These are phyloP conservation scores for Corythucha ciliata DNA, from an alignment of 2,888 invertebrate species.

Conservation along the genomic window DNA sequence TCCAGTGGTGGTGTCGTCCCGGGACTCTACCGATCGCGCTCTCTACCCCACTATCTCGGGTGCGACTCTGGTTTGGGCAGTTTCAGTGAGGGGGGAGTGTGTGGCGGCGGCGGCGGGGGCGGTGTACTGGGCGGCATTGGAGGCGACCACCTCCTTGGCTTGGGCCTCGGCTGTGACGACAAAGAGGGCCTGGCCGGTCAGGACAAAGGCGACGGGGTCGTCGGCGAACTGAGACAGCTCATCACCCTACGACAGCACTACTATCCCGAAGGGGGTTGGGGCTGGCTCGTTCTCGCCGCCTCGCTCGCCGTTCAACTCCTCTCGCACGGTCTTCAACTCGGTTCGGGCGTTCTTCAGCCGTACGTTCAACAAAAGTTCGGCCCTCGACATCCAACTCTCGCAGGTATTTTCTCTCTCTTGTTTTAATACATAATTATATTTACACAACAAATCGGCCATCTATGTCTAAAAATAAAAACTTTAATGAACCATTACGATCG, in stretches of 20 bases:
- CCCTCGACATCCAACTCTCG: constrained; percentile 25
- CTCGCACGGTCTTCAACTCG: constrained; percentile 65
- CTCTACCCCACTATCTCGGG: constrained; percentile 50
- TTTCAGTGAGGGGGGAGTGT: constrained; percentile 39
- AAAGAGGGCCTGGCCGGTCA: constrained; percentile 20
- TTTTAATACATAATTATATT: no score
- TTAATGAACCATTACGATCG: no score
- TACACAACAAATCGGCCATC: no score
- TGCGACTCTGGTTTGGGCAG: constrained; percentile 44
- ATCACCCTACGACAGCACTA: constrained; percentile 63
- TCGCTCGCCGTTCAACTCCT: constrained; percentile 63
- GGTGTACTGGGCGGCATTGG: constrained; percentile 41
- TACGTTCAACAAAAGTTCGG: constrained; percentile 30
- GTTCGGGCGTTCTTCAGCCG: constrained; percentile 45
- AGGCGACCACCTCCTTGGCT: constrained; percentile 43
- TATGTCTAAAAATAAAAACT: no score
- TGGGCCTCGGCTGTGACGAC: constrained; percentile 34
- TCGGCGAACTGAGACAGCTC: constrained; percentile 38
- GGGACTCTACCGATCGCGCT: constrained; percentile 47
- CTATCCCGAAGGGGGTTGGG: constrained; percentile 83
- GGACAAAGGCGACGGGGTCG: constrained; percentile 38
- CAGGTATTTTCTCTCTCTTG: constrained; percentile 24
- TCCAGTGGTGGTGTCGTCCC: constrained; percentile 46
- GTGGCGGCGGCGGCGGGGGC: constrained; percentile 20
- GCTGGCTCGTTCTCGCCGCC: constrained; percentile 68